Evolutionary conservation across 2,888 invertebrate species (phyloP).

Genomic region (Amphiduros pacificus): DNA sequence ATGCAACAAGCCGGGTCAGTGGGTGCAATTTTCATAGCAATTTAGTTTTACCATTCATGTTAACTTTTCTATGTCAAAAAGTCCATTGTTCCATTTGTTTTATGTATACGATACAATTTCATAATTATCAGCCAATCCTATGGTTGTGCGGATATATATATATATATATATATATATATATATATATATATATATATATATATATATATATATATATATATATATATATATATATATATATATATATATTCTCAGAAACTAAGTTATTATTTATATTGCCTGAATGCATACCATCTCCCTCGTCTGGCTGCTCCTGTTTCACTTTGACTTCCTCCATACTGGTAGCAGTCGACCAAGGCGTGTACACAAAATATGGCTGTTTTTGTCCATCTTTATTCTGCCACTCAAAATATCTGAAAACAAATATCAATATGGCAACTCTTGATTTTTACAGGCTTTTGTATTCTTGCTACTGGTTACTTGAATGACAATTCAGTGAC

Average conservation of each 20-base stretch:
- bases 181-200: neutral
- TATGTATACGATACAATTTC: too few relatives aligned
- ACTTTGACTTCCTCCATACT: neutral
- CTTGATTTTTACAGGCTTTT: neutral
- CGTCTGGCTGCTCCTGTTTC: neutral
- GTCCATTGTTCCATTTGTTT: too few relatives aligned
- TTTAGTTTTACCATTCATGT: too few relatives aligned
- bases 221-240: neutral
- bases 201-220: neutral
- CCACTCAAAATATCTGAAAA: slow-evolving; percentile 60
- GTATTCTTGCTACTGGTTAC: neutral
- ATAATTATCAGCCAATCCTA: too few relatives aligned
- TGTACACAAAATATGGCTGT: slow-evolving; percentile 75
- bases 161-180: neutral
- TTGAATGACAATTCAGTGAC: neutral
- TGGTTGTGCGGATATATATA: neutral
- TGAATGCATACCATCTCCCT: neutral
- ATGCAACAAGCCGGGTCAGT: too few relatives aligned
- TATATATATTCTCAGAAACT: neutral
- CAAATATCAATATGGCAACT: neutral
- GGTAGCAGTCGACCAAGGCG: too few relatives aligned
- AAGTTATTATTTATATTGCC: neutral
- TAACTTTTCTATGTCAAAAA: too few relatives aligned
- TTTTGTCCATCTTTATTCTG: slow-evolving; percentile 59
- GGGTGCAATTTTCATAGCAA: too few relatives aligned